Conservation (phyloP, 1,140 invertebrate species). For the Teleopsis dalmanni region DNA sequence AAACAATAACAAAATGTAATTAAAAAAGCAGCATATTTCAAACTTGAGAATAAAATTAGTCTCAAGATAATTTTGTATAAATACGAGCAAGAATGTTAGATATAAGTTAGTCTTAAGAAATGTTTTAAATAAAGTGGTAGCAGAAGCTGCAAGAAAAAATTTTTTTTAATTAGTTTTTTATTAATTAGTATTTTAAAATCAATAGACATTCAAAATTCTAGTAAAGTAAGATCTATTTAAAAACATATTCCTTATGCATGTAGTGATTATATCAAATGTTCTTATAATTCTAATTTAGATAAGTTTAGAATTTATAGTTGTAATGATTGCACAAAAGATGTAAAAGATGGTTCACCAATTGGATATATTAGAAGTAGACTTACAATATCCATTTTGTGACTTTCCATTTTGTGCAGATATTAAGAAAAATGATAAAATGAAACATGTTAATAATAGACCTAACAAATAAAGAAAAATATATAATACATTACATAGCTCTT, state of each 20-base stretch:
- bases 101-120: no score
- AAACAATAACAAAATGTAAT: no score
- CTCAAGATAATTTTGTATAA: no score
- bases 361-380: constrained; percentile 51
- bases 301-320: no score
- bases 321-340: no score
- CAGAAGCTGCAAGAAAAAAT: no score
- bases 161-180: no score
- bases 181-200: constrained; percentile 3
- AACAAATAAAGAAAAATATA: constrained; percentile 42
- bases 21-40: no score
- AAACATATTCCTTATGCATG: constrained; percentile 31
- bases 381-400: constrained; percentile 41
- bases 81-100: no score
- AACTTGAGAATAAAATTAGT: no score
- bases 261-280: constrained; percentile 27
- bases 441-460: constrained; percentile 38
- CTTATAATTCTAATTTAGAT: constrained; percentile 24
- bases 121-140: no score
- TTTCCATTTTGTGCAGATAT: constrained; percentile 47
- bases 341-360: constrained; percentile 34
- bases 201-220: constrained; percentile 5
- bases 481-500: constrained; percentile 48
- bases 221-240: constrained; percentile 19
- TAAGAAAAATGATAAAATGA: constrained; percentile 14